Evolutionary conservation across 2,888 invertebrate genomes (phyloP).

Genomic region (Calephelis perditalis): DNA sequence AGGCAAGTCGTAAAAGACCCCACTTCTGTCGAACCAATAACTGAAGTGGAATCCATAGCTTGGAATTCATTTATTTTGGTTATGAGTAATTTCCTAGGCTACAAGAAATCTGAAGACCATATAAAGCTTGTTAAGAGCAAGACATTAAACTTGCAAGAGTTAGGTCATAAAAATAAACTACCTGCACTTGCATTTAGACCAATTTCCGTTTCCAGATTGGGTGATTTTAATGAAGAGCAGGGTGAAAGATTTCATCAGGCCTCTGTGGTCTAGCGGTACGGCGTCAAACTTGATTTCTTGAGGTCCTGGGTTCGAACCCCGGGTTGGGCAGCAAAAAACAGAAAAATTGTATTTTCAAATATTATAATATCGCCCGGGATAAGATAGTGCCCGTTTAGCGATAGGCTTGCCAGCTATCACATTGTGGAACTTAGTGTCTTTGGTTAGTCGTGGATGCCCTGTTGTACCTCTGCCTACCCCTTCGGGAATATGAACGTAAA

Average conservation of each 20-base stretch:
- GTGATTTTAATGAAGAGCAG: neutral
- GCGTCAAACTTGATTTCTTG: too few species aligned
- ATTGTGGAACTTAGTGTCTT: too few species aligned
- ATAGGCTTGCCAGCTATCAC: too few species aligned
- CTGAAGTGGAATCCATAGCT: neutral
- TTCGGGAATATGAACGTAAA: too few species aligned
- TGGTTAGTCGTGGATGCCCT: too few species aligned
- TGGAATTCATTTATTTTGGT: slow-evolving; percentile 1
- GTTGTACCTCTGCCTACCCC: too few species aligned
- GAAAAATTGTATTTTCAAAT: too few species aligned
- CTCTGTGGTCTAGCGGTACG: too few species aligned
- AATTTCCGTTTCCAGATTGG: neutral
- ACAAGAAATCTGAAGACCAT: neutral
- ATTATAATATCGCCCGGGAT: too few species aligned
- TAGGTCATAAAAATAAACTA: neutral
- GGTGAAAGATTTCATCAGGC: neutral
- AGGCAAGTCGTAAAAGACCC: neutral
- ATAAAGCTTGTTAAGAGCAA: neutral
- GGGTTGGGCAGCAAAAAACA: too few species aligned
- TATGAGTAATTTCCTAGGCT: neutral
- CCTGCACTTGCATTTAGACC: neutral
- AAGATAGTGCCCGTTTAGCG: too few species aligned
- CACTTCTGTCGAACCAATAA: neutral
- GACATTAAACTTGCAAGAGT: neutral
- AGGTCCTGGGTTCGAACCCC: too few species aligned